Base-by-base conservation (phyloP, 2,797 vertebrate genomes). In the Poecilia picta region DNA sequence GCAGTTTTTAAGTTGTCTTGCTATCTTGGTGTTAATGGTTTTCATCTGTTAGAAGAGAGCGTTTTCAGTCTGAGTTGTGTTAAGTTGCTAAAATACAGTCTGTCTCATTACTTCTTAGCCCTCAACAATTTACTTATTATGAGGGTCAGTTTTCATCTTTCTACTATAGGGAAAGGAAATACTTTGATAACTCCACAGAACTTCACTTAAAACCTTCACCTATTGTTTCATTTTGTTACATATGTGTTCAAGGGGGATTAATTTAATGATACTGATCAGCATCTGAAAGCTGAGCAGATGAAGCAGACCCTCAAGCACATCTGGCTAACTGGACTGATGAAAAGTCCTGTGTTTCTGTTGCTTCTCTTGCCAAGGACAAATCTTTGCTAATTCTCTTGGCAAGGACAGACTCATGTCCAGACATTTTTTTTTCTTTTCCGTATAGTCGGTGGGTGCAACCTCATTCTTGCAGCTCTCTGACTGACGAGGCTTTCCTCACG, bases 321-420 rank as follows among this genome's bases (percentile, higher is more conserved):
- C 85, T 92, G 91, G 87, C 83, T 81, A 47, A 4, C n/a, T 71
- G 76, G 59, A 71, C 53, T 90, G 81, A 93, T 90, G 88, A 89
- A 83, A 88, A 83, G 81, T 55, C 78, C 72, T 84, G 62, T 87
- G 87, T 91, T 88, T 84, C 86, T 89, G 72, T 83, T 87, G 85
- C 81, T 84, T 88, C 89, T 92, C 91, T 83, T 89, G 84, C 78
- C 88, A 87, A 91, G 88, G 91, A 90, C 82, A 86, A 78, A 81
- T 84, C 79, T 86, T 88, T 83, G 90, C 93, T 91, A 86, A 93
- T 92, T 93, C 88, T 78, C 87, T 92, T 92, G 91, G 93, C 91
- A 87, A 89, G 82, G 91, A 90, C 80, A 77, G 70, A 87, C 85
- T 77, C 87, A 77, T 86, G 88, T 93, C 86, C 87, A 83, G 75